phyloP scores from a whole-genome alignment of 2,797 vertebrate species.

The Synaphobranchus kaupii region DNA sequence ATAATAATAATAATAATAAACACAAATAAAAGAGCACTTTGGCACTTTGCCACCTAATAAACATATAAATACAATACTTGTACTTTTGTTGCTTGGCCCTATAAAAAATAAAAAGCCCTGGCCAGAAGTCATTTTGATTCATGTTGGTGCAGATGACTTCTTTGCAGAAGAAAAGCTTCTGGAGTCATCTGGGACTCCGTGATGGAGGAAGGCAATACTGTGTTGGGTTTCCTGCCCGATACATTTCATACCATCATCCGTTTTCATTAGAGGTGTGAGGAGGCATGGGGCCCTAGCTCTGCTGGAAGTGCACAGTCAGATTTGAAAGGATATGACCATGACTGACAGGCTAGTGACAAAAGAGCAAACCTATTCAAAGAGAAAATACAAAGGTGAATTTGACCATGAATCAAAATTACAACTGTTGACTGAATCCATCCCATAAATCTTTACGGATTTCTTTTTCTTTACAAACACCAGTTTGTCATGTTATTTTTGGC shows the following conservation, averaged over 20 bases:
- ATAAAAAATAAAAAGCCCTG: background rate
- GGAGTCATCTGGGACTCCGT: background rate
- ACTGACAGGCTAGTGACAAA: background rate
- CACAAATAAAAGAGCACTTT: background rate
- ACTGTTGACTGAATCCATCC: background rate
- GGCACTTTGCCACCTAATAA: background rate
- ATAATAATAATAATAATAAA: background rate
- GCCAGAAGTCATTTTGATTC: slow-evolving; percentile 15
- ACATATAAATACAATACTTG: background rate
- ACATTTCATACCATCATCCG: background rate
- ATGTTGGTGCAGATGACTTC: background rate
- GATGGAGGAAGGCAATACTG: background rate
- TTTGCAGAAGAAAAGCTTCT: background rate
- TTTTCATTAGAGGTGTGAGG: slow-evolving; percentile 11
- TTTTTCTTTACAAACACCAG: background rate
- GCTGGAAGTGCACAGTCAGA: background rate
- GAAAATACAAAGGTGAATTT: background rate
- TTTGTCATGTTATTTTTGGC: background rate
- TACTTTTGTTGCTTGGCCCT: background rate
- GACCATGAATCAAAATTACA: background rate
- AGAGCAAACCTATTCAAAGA: background rate
- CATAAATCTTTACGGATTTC: background rate
- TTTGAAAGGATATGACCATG: background rate
- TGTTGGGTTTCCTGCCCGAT: background rate
- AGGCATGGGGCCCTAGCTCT: background rate